A percentile compares a stretch with the other conserved stretches of the same genome.
These are phyloP conservation scores for Trematomus loennbergii DNA, from an alignment of 2,113 vertebrate genomes.

Conservation along the genomic window DNA sequence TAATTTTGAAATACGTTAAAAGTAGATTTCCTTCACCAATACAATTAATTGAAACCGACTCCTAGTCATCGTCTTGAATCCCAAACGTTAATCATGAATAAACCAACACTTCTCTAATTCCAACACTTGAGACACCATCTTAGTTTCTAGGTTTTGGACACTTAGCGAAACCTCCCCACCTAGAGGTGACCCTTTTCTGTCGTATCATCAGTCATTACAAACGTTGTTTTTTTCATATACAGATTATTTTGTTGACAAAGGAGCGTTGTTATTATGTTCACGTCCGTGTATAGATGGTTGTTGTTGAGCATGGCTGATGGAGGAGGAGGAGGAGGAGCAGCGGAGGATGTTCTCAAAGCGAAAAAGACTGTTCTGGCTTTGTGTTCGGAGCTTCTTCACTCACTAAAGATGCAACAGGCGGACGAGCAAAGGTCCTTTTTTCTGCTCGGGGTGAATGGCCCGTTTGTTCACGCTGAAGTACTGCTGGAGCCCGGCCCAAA, in stretches of 20 bases:
- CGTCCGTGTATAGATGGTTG: constrained; percentile 41
- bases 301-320: constrained; percentile 31
- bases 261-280: constrained; percentile 33
- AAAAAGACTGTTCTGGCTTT: constrained; percentile 52
- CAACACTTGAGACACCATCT: constrained; percentile 47
- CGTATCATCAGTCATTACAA: constrained; percentile 26
- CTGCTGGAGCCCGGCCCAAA: constrained; percentile 75
- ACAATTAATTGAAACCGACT: constrained; percentile 49
- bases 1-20: constrained; percentile 25
- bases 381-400: constrained; percentile 58
- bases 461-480: constrained; percentile 80
- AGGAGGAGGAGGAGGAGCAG: constrained; percentile 53
- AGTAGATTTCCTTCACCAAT: constrained; percentile 62
- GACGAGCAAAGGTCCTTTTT: constrained; percentile 62
- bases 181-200: constrained; percentile 22
- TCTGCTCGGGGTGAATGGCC: constrained; percentile 73
- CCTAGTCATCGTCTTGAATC: constrained; percentile 38
- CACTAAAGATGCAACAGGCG: constrained; percentile 69
- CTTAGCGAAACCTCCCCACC: constrained; percentile 34
- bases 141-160: constrained; percentile 37
- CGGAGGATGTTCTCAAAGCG: constrained; percentile 42
- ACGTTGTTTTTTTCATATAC: constrained; percentile 45
- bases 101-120: constrained; percentile 59
- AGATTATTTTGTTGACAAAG: constrained; percentile 41
- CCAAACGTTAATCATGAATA: constrained; percentile 62